A percentile compares a stretch with the other conserved stretches of the same genome.
Evolutionary conservation across 2,113 vertebrate species (phyloP).

Genomic region (Nicator chloris): DNA sequence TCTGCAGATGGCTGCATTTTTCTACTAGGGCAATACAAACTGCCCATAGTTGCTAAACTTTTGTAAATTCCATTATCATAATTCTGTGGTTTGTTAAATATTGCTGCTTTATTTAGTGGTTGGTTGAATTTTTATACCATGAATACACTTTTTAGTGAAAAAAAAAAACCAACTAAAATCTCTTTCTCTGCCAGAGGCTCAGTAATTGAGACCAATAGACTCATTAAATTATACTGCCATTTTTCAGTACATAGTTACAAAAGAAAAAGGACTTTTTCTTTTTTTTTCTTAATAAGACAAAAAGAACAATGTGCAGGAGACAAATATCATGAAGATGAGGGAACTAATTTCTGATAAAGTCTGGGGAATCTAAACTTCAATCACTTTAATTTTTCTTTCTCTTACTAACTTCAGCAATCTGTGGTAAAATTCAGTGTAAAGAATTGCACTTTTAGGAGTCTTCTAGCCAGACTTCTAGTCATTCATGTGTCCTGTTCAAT

Average conservation of each 20-base stretch:
- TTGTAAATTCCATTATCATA: not conserved
- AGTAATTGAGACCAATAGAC: not conserved
- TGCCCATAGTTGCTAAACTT: not conserved
- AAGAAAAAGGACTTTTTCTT: not conserved
- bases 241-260: not conserved
- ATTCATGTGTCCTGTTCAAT: slow-evolving; percentile 1
- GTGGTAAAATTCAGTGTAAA: not conserved
- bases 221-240: not conserved
- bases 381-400: not conserved
- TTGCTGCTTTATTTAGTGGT: not conserved
- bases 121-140: not conserved
- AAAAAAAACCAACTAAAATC: not conserved
- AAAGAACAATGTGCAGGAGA: not conserved
- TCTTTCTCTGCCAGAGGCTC: not conserved
- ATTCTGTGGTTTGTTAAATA: not conserved
- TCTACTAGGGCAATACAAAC: not conserved
- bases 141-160: not conserved
- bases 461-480: not conserved
- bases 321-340: not conserved
- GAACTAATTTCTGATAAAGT: not conserved
- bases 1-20: not conserved
- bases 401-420: not conserved
- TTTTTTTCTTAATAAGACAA: not conserved
- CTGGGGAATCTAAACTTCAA: not conserved
- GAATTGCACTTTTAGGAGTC: not conserved